Percentiles rank a stretch among this genome's conserved stretches.
These are phyloP conservation scores for Sebastes fasciatus DNA, from an alignment of 2,113 vertebrate genomes.

Conservation along the genomic window DNA sequence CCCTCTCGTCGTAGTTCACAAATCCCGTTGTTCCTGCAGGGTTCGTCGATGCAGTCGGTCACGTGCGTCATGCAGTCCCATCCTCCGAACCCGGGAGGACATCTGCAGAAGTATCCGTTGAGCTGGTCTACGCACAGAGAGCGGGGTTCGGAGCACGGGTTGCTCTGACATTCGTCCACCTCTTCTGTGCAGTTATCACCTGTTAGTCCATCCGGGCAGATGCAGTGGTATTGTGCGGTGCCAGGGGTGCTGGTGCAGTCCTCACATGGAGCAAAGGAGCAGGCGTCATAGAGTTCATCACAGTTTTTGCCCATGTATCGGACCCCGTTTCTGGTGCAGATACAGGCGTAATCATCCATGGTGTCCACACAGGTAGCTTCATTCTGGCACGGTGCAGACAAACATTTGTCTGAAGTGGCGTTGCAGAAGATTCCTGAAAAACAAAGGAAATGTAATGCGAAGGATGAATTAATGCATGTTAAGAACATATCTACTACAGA, in stretches of 20 bases:
- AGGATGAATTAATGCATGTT: not conserved
- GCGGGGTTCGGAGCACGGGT: constrained; percentile 79
- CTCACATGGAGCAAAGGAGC: constrained; percentile 78
- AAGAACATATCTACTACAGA: not conserved
- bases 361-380: constrained; percentile 86
- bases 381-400: constrained; percentile 87
- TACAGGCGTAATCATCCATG: constrained; percentile 85
- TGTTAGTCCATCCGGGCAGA: constrained; percentile 76
- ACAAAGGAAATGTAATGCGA: not conserved
- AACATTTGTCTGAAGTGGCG: constrained; percentile 81
- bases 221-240: constrained; percentile 77
- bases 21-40: constrained; percentile 87
- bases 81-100: constrained; percentile 79
- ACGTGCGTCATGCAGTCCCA: constrained; percentile 74
- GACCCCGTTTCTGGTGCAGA: constrained; percentile 78
- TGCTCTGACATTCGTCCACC: constrained; percentile 80
- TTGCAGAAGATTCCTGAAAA: constrained; percentile 79
- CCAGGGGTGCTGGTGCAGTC: constrained; percentile 79
- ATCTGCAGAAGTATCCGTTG: constrained; percentile 83
- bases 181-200: constrained; percentile 77
- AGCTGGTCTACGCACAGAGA: constrained; percentile 81
- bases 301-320: constrained; percentile 85
- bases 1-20: constrained; percentile 76
- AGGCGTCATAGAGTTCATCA: constrained; percentile 84
- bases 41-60: constrained; percentile 82